Evolutionary conservation across 30 jellyfish, hydroid and myxozoan genomes (phyloP).

Genomic region (Sanderia malayensis): DNA sequence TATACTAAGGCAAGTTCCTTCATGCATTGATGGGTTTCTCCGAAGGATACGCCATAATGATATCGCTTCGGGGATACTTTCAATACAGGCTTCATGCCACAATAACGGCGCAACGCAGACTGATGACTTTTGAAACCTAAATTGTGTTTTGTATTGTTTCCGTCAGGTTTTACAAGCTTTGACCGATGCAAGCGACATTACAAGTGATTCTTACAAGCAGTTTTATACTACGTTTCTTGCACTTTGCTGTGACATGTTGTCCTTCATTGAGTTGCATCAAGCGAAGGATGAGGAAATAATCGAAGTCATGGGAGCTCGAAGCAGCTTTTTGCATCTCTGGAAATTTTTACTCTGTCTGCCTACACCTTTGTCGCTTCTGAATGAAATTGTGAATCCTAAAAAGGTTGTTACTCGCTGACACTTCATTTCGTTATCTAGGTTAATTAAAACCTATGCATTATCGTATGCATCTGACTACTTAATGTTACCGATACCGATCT

Average conservation of each 20-base stretch:
- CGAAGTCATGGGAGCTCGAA: conserved; percentile 61
- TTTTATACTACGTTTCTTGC: conserved; percentile 41
- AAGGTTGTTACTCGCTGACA: too few relatives aligned
- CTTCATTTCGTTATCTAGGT: too few relatives aligned
- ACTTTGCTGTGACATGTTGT: conserved; percentile 29
- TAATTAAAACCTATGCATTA: too few relatives aligned
- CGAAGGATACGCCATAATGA: neutral
- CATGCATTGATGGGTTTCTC: neutral
- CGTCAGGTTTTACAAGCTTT: neutral
- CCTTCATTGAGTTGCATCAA: conserved; percentile 29
- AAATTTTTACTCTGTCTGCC: conserved; percentile 54
- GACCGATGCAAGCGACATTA: neutral
- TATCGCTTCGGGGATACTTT: neutral
- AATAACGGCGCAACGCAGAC: neutral
- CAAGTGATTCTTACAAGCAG: conserved; percentile 35
- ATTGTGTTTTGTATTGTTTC: neutral
- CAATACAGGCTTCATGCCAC: neutral
- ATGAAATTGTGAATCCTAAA: conserved; percentile 22
- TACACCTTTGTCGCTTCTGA: conserved; percentile 42
- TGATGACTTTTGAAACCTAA: neutral
- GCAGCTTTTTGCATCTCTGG: conserved; percentile 70
- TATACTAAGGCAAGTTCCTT: neutral
- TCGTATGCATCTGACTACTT: too few relatives aligned
- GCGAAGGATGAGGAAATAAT: conserved; percentile 43
- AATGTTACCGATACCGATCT: too few relatives aligned